These are phyloP conservation scores for Pteronotus mesoamericanus DNA, from an alignment of 2,797 vertebrate species.

Conservation along the genomic window DNA sequence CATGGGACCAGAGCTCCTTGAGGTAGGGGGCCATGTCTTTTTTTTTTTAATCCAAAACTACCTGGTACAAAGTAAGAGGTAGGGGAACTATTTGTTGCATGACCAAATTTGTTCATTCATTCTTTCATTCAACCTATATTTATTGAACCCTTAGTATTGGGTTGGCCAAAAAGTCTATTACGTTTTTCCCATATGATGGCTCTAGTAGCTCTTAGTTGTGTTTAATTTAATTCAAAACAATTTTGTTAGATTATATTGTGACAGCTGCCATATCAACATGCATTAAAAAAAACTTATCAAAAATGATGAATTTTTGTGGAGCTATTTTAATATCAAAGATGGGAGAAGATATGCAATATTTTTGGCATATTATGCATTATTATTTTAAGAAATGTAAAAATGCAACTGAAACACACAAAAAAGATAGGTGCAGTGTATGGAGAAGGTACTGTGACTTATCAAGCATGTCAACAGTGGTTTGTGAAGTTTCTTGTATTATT, in stretches of 20 bases:
- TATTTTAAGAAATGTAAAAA: background rate
- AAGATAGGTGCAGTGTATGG: background rate
- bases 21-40: background rate
- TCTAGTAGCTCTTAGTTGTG: background rate
- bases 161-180: background rate
- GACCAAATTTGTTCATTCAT: background rate
- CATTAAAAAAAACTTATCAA: background rate
- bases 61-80: background rate
- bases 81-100: background rate
- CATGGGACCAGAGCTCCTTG: background rate
- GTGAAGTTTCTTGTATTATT: background rate
- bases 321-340: background rate
- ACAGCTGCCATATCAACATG: background rate
- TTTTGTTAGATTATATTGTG: background rate
- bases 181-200: background rate
- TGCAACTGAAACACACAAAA: background rate
- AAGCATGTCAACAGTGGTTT: background rate
- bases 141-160: background rate
- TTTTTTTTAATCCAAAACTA: background rate
- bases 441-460: background rate
- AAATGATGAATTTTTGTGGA: background rate
- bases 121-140: background rate
- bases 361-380: background rate
- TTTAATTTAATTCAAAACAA: background rate
- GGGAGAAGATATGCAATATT: background rate